A percentile compares a stretch with the other conserved stretches of the same genome.
Evolutionary conservation across 2,113 vertebrate genomes (phyloP).

Genomic region (Hepsetus odoe): DNA sequence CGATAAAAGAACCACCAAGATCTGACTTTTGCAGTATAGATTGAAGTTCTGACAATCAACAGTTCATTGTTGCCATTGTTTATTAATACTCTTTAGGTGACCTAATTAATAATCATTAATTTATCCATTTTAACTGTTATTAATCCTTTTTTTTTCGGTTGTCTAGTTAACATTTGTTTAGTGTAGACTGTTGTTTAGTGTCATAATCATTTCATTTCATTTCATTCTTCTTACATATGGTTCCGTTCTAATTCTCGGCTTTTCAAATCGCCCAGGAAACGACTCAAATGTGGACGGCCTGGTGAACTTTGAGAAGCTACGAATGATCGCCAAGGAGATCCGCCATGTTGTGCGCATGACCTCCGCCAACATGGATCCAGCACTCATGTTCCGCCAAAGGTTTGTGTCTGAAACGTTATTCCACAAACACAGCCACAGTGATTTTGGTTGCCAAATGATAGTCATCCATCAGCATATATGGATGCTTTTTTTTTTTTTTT

Average conservation of each 20-base stretch:
- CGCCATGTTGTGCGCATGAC: constrained; percentile 92
- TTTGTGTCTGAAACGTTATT: constrained; percentile 53
- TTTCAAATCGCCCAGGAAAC: constrained; percentile 78
- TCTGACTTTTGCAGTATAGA: too few species aligned
- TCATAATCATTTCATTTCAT: not conserved
- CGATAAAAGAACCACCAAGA: too few species aligned
- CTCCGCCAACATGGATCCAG: constrained; percentile 96
- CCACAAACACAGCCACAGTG: not conserved
- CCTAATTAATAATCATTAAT: too few species aligned
- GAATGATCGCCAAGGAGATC: constrained; percentile 98
- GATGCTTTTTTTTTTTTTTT: too few species aligned
- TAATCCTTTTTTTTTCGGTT: too few species aligned
- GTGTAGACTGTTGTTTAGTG: too few species aligned
- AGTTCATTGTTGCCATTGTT: too few species aligned
- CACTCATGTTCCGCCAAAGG: constrained; percentile 97
- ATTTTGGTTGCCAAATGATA: not conserved
- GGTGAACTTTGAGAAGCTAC: constrained; percentile 95
- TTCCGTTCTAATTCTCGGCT: not conserved
- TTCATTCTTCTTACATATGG: not conserved
- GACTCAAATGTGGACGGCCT: constrained; percentile 94
- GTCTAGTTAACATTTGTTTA: too few species aligned
- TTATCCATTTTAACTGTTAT: too few species aligned
- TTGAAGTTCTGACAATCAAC: too few species aligned
- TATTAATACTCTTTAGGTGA: too few species aligned
- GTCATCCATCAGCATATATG: not conserved